Evolutionary conservation across 2,888 invertebrate species (phyloP), one percentile per base, ranked within the genome.

Genomic region (Aleiodes testaceus): DNA sequence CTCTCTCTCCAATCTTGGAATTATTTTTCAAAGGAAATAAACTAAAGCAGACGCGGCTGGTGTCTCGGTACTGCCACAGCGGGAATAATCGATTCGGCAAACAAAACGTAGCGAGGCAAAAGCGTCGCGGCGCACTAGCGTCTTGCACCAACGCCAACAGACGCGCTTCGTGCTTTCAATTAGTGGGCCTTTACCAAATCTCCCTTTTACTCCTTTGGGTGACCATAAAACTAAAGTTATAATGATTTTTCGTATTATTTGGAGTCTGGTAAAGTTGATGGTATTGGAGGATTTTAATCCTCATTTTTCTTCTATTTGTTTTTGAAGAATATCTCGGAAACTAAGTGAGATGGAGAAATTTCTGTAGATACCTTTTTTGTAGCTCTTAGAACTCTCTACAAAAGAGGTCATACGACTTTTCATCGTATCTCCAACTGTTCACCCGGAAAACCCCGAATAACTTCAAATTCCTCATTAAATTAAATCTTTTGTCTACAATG

Each of bases 101-200:
- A 69, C 74, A 66, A 55, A 53, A 65, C 77, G 77, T 75, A 71
- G 69, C 74, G 74, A 71, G 20, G 53, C 53, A 70, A 69, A 72
- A 73, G 66, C 72, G 66, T 61, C 73, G 70, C 73, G 74, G 74
- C 76, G 77, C 74, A 44, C 69, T 70, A 64, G 74, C 68, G 76
- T 69, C 71, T 77, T 72, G 76, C 76, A 75, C 74, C 77, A 69
- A 79, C 75, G 75, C 77, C 74, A 73, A 73, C 75, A 76, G 76
- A 78, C 75, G 69, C 74, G 74, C 73, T 74, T 74, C 36, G 77
- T 77, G 77, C 78, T 76, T 77, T 77, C 76, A 78, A 78, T 78
- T 78, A 77, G 73, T 71, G 74, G 68, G 74, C 75, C 70, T 73
- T 70, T 68, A 66, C 55, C 59, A 71, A 73, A 72, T 75, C 63